Evolutionary conservation across 2,113 vertebrate species (phyloP).

Genomic region (Malurus cyaneus): DNA sequence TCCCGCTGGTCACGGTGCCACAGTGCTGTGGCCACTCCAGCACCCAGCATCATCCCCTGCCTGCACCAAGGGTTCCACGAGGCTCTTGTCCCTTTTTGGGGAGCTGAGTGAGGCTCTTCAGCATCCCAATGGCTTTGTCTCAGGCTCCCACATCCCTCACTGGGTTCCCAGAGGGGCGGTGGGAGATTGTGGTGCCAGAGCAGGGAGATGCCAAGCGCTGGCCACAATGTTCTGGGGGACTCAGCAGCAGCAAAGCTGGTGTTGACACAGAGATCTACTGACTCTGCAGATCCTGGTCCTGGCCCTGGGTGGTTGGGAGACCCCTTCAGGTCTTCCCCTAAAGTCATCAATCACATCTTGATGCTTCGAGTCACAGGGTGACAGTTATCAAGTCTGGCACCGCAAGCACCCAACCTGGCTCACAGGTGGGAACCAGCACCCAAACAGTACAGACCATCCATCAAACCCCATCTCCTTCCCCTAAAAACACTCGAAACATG

Average conservation of each 20-base stretch:
- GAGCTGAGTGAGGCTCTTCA: not conserved
- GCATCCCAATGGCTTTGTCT: rapidly evolving
- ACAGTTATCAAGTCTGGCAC: not conserved
- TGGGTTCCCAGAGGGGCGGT: not conserved
- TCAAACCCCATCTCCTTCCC: not conserved
- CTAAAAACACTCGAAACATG: not conserved
- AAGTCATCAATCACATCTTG: rapidly evolving
- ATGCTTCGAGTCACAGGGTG: rapidly evolving
- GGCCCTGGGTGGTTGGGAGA: rapidly evolving
- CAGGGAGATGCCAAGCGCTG: rapidly evolving
- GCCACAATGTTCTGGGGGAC: rapidly evolving
- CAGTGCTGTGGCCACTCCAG: rapidly evolving
- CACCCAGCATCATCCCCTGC: rapidly evolving
- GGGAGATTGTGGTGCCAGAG: not conserved
- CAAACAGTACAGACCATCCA: not conserved
- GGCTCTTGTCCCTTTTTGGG: rapidly evolving
- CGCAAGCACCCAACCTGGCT: rapidly evolving
- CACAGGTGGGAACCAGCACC: not conserved
- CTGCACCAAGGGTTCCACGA: rapidly evolving
- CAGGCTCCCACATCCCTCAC: not conserved
- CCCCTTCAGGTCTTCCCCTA: not conserved
- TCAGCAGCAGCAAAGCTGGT: not conserved
- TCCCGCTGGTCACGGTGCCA: rapidly evolving
- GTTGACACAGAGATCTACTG: not conserved
- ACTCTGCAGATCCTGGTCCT: not conserved